Conservation (phyloP, 2,888 invertebrate species). For the Eupithecia abbreviata region DNA sequence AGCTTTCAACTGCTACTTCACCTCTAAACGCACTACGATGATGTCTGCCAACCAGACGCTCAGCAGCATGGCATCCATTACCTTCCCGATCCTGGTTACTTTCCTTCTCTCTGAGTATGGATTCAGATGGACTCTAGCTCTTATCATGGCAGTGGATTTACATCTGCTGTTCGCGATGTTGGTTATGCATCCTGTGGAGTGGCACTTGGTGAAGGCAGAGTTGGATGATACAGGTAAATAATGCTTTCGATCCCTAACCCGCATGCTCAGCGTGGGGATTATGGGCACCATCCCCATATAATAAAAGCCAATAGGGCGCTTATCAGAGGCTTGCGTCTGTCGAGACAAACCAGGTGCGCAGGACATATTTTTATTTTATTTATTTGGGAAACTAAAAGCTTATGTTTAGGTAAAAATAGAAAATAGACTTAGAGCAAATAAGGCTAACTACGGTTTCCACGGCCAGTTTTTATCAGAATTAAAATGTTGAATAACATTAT, state of each 20-base stretch:
- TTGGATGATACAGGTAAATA: constrained; percentile 13
- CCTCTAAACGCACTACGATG: constrained; percentile 87
- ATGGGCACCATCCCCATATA: neutral
- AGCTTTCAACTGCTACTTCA: constrained; percentile 89
- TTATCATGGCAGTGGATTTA: constrained; percentile 87
- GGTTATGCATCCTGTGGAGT: constrained; percentile 89
- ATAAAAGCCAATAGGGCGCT: neutral
- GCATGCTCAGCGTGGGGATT: neutral
- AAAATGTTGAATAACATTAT: too few relatives aligned
- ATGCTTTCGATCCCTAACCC: neutral
- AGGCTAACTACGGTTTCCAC: too few relatives aligned
- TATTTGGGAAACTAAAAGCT: too few relatives aligned
- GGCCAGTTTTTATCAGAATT: too few relatives aligned
- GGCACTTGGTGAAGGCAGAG: constrained; percentile 83
- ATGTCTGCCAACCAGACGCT: constrained; percentile 90
- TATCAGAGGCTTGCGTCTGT: neutral
- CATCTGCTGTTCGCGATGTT: constrained; percentile 88
- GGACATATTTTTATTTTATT: too few relatives aligned
- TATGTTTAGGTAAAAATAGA: too few relatives aligned
- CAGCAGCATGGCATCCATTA: constrained; percentile 87
- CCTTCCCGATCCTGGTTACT: constrained; percentile 87
- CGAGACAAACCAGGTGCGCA: too few relatives aligned
- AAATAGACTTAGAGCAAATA: too few relatives aligned
- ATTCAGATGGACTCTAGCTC: constrained; percentile 87
- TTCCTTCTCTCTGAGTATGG: constrained; percentile 86